Evolutionary conservation across 2,113 vertebrate species (phyloP).

Genomic region (Malaclemys terrapin): DNA sequence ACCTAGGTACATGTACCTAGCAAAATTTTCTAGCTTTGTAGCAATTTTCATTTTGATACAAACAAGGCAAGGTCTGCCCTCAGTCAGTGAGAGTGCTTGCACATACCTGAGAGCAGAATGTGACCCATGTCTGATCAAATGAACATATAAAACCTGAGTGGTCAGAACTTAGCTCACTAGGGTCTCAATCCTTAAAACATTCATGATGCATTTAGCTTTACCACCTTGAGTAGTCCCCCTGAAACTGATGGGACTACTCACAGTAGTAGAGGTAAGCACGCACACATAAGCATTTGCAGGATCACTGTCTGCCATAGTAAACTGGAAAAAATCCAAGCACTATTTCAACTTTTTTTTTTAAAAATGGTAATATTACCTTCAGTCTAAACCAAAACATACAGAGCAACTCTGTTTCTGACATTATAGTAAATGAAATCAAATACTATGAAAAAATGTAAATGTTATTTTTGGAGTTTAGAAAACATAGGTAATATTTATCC

Average conservation of each 20-base stretch:
- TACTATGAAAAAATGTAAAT: background rate
- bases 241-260: accelerated
- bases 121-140: background rate
- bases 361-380: background rate
- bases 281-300: background rate
- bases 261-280: background rate
- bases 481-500: background rate
- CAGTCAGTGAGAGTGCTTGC: background rate
- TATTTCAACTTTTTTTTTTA: background rate
- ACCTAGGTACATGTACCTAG: background rate
- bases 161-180: background rate
- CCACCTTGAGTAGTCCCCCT: background rate
- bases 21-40: conserved; percentile 3
- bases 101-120: background rate
- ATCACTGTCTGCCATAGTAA: background rate
- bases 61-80: background rate
- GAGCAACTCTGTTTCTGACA: background rate
- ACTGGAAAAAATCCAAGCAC: background rate
- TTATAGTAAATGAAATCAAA: background rate
- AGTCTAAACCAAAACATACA: background rate
- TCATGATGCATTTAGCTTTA: accelerated
- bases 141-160: background rate
- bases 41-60: background rate
- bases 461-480: background rate
- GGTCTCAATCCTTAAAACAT: background rate